phyloP scores from a whole-genome alignment of 2,888 invertebrate genomes.

The Nemotelus nigrinus region DNA sequence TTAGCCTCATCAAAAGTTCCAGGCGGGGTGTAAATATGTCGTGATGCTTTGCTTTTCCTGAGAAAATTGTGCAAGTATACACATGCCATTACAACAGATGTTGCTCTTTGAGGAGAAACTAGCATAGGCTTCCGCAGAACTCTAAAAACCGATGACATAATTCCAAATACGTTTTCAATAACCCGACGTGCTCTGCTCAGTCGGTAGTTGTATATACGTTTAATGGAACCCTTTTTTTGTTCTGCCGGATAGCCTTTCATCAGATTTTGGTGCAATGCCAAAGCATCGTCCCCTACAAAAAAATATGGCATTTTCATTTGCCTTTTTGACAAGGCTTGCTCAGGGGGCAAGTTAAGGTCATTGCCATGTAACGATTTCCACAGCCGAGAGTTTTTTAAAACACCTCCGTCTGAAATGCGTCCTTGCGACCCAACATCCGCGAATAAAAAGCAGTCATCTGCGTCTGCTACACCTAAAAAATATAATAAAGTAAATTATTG shows the following conservation, averaged over 20 bases:
- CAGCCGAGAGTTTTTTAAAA: not conserved
- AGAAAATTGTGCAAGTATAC: not conserved
- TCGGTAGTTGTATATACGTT: not conserved
- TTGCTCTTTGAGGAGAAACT: not conserved
- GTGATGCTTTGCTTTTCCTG: not conserved
- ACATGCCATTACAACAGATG: not conserved
- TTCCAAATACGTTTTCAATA: not conserved
- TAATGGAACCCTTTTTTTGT: not conserved
- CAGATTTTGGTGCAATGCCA: not conserved
- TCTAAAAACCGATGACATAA: not conserved
- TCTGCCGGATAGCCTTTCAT: not conserved
- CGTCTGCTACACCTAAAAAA: not conserved
- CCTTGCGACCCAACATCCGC: not conserved
- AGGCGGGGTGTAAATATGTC: not conserved
- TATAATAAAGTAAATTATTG: too few relatives aligned
- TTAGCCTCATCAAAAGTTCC: too few relatives aligned
- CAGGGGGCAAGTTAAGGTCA: not conserved
- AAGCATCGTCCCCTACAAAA: constrained; percentile 29
- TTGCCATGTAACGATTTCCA: not conserved
- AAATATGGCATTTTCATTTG: constrained; percentile 26
- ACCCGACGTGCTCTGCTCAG: constrained; percentile 12
- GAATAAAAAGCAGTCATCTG: not conserved
- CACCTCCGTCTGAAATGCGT: not conserved
- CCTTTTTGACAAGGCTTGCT: not conserved
- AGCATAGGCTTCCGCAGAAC: not conserved